Base-by-base conservation (phyloP, 1,140 invertebrate genomes). In the Andrena cerasifolii region DNA sequence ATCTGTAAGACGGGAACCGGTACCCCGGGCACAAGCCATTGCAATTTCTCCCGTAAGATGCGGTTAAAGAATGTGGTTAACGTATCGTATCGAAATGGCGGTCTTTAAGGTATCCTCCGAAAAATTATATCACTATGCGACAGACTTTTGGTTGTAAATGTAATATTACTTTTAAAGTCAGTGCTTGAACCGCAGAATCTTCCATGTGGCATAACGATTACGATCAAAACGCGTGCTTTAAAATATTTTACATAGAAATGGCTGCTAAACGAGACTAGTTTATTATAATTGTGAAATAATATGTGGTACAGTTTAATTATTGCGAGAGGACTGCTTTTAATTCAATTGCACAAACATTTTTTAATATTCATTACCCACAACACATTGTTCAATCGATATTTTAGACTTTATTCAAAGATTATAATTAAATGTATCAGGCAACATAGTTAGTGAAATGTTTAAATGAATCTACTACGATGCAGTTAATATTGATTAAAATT, bases 1-100 rank as follows among this genome's bases (percentile, higher is more conserved):
- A 88, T 89, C 87, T 78, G 73, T 45, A 77, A 86, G 78, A 72
- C 81, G 62, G 59, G 56, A 88, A 88, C 85, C 85, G 86, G 85
- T 88, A 89, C 70, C 40, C 58, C 43, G 36, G 45, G 51, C 63
- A 78, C 65, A 58, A 81, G 63, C 53, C 71, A 79, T 71, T 62
- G 68, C 73, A 77, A 84, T 74, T 75, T 83, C 45, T 49, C 36
- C 36, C 10, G 31, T 28, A 45, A 43, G 45, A 40, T 40, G 36
- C 10, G 36, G 36, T 40, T 10, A 40, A 59, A 70, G 63, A 61
- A 80, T 74, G 49, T 56, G 72, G 33, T 65, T 56, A 74, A 54
- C 72, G 36, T 74, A 58, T 70, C 77, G 56, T 53, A 26, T 63
- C 78, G 67, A 78, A 74, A 63, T 53, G 49, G 49, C 18, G 26